phyloP scores from a whole-genome alignment of 2,888 invertebrate species.

The Hydropsyche betteni region DNA sequence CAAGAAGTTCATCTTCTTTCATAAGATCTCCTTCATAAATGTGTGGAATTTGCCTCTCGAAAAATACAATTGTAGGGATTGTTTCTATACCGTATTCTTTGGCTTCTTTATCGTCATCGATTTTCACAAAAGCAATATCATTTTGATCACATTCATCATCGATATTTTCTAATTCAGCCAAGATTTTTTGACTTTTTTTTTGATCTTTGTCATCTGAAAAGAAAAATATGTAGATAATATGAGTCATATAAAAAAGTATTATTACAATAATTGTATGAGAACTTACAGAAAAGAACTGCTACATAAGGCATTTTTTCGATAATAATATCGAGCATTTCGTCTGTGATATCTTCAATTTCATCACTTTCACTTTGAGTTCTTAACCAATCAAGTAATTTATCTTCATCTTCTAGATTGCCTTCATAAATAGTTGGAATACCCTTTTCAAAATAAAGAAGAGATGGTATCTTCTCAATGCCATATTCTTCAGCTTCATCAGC shows the following conservation, averaged over 20 bases:
- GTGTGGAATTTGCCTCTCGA: slow-evolving; percentile 77
- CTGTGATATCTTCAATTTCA: slow-evolving; percentile 93
- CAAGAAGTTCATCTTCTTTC: slow-evolving; percentile 89
- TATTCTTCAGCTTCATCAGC: slow-evolving; percentile 89
- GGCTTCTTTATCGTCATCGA: slow-evolving; percentile 87
- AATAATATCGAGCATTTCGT: slow-evolving; percentile 91
- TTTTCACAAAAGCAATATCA: slow-evolving; percentile 91
- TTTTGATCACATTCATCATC: slow-evolving; percentile 94
- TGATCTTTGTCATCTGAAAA: slow-evolving; percentile 86
- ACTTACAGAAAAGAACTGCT: slow-evolving; percentile 91
- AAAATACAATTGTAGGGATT: slow-evolving; percentile 83
- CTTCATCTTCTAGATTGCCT: slow-evolving; percentile 90
- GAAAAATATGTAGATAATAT: slow-evolving; percentile 29
- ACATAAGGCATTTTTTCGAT: slow-evolving; percentile 89
- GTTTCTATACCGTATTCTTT: slow-evolving; percentile 88
- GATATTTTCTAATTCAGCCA: slow-evolving; percentile 87
- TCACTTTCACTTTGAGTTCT: slow-evolving; percentile 85
- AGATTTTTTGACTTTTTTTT: slow-evolving; percentile 86
- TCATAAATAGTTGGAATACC: slow-evolving; percentile 79
- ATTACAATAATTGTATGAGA: slow-evolving; percentile 49
- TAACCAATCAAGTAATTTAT: slow-evolving; percentile 87
- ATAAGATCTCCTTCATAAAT: slow-evolving; percentile 85
- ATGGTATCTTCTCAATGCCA: slow-evolving; percentile 88
- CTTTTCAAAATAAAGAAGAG: slow-evolving; percentile 83
- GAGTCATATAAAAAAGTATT: background rate